Evolutionary conservation across 1,140 invertebrate species (phyloP).

Genomic region (Drosophila pseudoobscura): DNA sequence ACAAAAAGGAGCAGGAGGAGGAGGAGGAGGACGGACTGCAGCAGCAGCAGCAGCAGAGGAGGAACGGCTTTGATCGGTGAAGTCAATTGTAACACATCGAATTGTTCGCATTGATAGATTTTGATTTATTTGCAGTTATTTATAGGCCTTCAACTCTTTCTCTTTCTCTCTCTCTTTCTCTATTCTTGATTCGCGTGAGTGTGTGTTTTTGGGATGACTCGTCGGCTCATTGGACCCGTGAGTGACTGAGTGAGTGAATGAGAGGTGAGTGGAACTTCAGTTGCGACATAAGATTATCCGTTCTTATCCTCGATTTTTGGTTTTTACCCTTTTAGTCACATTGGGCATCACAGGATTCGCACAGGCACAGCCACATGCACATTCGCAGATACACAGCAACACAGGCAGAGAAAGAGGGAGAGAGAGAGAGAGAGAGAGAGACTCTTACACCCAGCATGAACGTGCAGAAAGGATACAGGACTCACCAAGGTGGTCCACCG

Average conservation of each 20-base stretch:
- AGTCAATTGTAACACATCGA: conserved; percentile 82
- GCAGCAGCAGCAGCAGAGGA: conserved; percentile 29
- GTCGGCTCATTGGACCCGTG: conserved; percentile 32
- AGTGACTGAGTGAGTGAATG: conserved; percentile 35
- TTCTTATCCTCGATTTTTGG: conserved; percentile 80
- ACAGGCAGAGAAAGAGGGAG: not conserved
- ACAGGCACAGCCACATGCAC: conserved; percentile 33
- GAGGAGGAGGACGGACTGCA: conserved; percentile 56
- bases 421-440: too few relatives aligned
- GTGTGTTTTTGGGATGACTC: conserved; percentile 60
- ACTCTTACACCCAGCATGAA: conserved; percentile 24
- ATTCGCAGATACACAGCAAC: conserved; percentile 16
- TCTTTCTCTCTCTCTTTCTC: conserved; percentile 1
- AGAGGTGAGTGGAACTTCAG: conserved; percentile 56
- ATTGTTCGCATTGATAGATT: conserved; percentile 82
- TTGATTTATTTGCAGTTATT: conserved; percentile 82
- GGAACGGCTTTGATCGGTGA: conserved; percentile 78
- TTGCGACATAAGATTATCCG: conserved; percentile 81
- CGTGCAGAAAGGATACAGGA: conserved; percentile 37
- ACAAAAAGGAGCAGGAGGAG: conserved; percentile 30
- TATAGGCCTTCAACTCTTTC: conserved; percentile 63
- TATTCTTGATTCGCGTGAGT: conserved; percentile 3
- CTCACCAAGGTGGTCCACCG: conserved; percentile 46
- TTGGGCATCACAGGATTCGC: conserved; percentile 5
- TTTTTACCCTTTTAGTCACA: conserved; percentile 68